Conservation (phyloP, 2,113 vertebrate species). For the Struthio camelus region DNA sequence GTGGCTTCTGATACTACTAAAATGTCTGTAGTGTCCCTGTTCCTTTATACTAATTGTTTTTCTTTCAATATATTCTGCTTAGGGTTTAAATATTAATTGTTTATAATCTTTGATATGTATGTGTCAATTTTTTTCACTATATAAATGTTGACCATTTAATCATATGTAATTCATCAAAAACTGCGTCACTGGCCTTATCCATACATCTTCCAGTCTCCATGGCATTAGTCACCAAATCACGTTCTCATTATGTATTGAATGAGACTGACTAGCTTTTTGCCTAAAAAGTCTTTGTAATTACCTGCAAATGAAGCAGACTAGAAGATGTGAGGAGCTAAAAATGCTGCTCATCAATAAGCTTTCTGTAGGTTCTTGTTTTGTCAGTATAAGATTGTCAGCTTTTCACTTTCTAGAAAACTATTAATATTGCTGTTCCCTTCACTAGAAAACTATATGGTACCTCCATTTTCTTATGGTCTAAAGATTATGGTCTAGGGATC, state of each 20-base stretch:
- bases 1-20: conserved; percentile 38
- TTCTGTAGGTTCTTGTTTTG: neutral
- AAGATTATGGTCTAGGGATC: neutral
- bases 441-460: neutral
- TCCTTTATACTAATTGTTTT: conserved; percentile 12
- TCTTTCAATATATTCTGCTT: conserved; percentile 6
- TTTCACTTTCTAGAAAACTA: neutral
- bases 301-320: conserved; percentile 59
- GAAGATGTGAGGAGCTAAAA: conserved; percentile 1
- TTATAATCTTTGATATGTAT: conserved; percentile 2
- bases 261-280: conserved; percentile 34
- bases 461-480: conserved; percentile 17
- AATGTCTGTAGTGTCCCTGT: conserved; percentile 2
- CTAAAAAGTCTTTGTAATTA: conserved; percentile 40
- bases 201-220: neutral
- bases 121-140: conserved; percentile 30
- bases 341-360: neutral
- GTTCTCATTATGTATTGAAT: neutral
- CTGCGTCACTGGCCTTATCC: neutral
- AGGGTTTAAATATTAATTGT: conserved; percentile 17
- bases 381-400: neutral
- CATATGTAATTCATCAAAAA: neutral
- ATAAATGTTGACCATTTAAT: conserved; percentile 25
- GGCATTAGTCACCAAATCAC: neutral
- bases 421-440: neutral